Percentiles rank a stretch among this genome's conserved stretches.
Conservation (phyloP, 2,113 vertebrate genomes). For the Bubo scandiacus region DNA sequence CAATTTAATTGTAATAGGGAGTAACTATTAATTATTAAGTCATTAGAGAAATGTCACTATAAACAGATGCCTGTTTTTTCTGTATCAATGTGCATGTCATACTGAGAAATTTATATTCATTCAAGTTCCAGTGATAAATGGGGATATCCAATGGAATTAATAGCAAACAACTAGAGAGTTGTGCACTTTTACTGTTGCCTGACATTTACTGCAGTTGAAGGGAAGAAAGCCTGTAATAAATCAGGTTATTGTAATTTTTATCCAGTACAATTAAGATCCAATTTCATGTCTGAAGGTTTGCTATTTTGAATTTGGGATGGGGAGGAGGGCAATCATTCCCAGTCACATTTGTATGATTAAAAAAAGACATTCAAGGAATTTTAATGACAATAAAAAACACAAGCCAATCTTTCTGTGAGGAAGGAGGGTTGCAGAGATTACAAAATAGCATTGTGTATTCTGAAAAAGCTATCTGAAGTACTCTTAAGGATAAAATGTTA, state of each 20-base stretch:
- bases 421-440: neutral
- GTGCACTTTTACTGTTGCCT: neutral
- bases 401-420: neutral
- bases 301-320: neutral
- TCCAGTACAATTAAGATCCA: conserved; percentile 3
- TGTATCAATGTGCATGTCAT: neutral
- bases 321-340: neutral
- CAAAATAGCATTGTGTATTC: neutral
- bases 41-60: neutral
- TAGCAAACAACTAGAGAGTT: neutral
- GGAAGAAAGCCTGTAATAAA: neutral
- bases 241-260: neutral
- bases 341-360: neutral
- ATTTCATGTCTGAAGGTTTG: neutral
- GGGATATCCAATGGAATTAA: neutral
- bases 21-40: conserved; percentile 35
- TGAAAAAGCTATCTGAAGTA: neutral
- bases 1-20: neutral
- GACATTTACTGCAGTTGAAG: conserved; percentile 19
- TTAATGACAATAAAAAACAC: neutral
- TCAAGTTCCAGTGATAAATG: neutral
- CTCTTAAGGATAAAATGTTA: neutral
- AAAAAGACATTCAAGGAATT: neutral
- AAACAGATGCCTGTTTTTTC: neutral
- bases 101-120: neutral